Conservation (phyloP, 1,140 invertebrate genomes). For the Ceratina australensis region DNA sequence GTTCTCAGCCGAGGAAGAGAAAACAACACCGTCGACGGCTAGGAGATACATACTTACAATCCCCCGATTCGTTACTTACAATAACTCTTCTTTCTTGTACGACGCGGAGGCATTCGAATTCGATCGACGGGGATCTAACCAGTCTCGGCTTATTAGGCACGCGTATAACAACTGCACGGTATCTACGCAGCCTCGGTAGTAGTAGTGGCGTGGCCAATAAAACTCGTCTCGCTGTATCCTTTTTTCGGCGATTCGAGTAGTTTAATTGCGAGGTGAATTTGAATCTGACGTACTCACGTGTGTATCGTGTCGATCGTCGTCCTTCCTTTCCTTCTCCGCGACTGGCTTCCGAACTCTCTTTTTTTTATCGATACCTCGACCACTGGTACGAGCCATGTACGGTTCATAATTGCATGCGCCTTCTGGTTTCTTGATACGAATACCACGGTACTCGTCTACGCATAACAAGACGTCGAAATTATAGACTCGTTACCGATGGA, state of each 20-base stretch:
- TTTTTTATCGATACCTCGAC: constrained; percentile 23
- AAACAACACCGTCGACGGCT: constrained; percentile 39
- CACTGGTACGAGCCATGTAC: constrained; percentile 21
- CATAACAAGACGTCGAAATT: constrained; percentile 8
- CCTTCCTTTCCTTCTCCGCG: not conserved
- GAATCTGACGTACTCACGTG: constrained; percentile 36
- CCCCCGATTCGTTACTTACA: constrained; percentile 50
- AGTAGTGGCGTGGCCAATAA: constrained; percentile 30
- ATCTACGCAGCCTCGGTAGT: too few species aligned
- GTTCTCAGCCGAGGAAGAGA: constrained; percentile 19
- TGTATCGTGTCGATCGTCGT: constrained; percentile 9
- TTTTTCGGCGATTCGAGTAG: constrained; percentile 39
- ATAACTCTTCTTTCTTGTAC: constrained; percentile 54
- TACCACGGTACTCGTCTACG: constrained; percentile 7
- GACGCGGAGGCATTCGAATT: constrained; percentile 43
- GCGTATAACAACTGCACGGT: constrained; percentile 2
- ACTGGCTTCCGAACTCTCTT: not conserved
- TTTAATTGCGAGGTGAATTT: constrained; percentile 52
- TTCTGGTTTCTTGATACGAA: constrained; percentile 1
- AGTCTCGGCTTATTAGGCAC: constrained; percentile 50
- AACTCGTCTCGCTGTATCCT: constrained; percentile 39
- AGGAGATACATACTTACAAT: constrained; percentile 51
- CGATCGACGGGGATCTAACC: constrained; percentile 51
- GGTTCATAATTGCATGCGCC: constrained; percentile 12
- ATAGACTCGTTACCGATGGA: not conserved